Evolutionary conservation across 2,113 vertebrate genomes (phyloP).

Genomic region (Plotosus lineatus): DNA sequence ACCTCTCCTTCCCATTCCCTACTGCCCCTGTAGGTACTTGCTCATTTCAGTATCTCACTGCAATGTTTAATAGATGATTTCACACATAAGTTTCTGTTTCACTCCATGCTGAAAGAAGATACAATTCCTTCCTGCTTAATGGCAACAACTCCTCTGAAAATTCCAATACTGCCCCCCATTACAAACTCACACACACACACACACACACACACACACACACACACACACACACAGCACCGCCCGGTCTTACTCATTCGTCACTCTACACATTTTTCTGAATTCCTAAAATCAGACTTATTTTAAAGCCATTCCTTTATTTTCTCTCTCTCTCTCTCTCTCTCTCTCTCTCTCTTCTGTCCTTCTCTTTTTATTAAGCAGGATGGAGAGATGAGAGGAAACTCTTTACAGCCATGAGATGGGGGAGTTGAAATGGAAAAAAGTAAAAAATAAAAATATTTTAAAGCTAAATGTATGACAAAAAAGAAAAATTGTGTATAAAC

Average conservation of each 20-base stretch:
- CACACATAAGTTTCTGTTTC: slow-evolving; percentile 12
- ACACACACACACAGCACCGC: neutral
- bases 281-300: neutral
- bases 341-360: neutral
- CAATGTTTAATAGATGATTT: slow-evolving; percentile 24
- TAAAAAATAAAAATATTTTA: neutral
- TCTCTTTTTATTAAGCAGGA: neutral
- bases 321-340: neutral
- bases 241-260: neutral
- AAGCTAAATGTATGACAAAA: neutral
- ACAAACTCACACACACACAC: neutral
- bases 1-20: neutral
- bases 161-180: neutral
- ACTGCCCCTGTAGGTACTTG: neutral
- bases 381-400: neutral
- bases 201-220: neutral
- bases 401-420: neutral
- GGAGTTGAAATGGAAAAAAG: neutral
- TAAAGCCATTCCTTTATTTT: neutral
- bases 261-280: neutral
- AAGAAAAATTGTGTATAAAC: neutral
- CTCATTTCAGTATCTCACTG: neutral
- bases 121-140: slow-evolving; percentile 19
- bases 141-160: slow-evolving; percentile 12
- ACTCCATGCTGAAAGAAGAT: slow-evolving; percentile 1